These are phyloP conservation scores for Elaphurus davidianus DNA, from an alignment of 2,113 vertebrate species.

Conservation along the genomic window DNA sequence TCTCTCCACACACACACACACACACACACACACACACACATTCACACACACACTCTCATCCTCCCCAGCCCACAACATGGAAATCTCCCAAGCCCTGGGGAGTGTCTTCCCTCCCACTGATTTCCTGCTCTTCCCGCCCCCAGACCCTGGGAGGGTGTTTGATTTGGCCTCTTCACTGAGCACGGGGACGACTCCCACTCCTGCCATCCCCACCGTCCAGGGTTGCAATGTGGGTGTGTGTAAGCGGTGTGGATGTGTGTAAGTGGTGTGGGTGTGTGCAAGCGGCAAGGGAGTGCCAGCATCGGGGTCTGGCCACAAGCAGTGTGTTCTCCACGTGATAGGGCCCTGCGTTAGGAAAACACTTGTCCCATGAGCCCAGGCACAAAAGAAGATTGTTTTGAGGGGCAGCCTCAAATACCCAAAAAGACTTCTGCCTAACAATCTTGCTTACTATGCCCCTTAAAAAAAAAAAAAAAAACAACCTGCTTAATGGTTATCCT, in stretches of 20 bases:
- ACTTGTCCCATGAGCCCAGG: neutral
- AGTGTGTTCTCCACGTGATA: neutral
- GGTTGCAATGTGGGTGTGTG: neutral
- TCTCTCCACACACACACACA: accelerated
- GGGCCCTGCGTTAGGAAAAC: neutral
- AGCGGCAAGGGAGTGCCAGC: neutral
- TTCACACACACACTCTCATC: neutral
- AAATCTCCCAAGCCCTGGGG: neutral
- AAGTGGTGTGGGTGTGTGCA: neutral
- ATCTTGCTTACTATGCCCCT: neutral
- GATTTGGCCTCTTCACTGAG: slow-evolving; percentile 7
- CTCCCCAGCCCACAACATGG: accelerated
- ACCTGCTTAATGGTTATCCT: neutral
- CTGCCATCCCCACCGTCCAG: neutral
- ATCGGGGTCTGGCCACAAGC: neutral
- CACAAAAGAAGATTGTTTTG: neutral
- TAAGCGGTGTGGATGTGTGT: neutral
- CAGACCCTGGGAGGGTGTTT: neutral
- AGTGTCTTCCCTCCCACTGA: neutral
- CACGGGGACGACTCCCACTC: neutral
- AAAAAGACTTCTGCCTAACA: neutral
- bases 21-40: neutral
- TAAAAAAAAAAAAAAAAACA: neutral
- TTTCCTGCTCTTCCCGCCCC: neutral
- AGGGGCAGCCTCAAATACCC: neutral